Percentiles rank a stretch among this genome's conserved stretches.
phyloP scores from a whole-genome alignment of 2,888 invertebrate species.

The Calliopum simillimum region DNA sequence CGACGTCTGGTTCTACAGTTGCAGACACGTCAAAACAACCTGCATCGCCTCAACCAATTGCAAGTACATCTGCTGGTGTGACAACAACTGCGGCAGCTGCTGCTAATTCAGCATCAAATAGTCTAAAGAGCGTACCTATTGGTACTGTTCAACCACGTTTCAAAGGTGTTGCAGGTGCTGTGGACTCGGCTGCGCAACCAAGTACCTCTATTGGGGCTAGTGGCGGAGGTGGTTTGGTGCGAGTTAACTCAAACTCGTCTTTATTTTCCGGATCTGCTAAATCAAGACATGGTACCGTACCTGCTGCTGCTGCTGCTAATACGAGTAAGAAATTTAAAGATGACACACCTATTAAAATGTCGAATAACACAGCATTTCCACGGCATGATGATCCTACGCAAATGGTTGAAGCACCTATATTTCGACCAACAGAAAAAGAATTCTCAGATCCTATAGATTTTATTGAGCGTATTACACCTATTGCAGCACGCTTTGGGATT shows the following conservation, averaged over 20 bases:
- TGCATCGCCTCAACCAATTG: not conserved
- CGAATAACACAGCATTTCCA: conserved; percentile 68
- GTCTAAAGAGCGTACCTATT: conserved; percentile 66
- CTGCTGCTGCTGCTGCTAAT: conserved; percentile 51
- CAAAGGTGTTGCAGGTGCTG: conserved; percentile 52
- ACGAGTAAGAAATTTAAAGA: conserved; percentile 66
- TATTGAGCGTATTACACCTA: conserved; percentile 81
- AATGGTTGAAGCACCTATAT: conserved; percentile 81
- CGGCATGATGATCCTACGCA: conserved; percentile 69
- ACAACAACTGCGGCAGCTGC: conserved; percentile 48
- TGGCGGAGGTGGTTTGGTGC: conserved; percentile 52
- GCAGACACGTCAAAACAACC: conserved; percentile 35
- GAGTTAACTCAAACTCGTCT: conserved; percentile 66
- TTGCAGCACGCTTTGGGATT: conserved; percentile 85
- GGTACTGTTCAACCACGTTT: conserved; percentile 71
- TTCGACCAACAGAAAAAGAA: conserved; percentile 83
- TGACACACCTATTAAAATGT: conserved; percentile 65
- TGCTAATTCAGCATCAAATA: conserved; percentile 46
- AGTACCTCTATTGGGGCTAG: conserved; percentile 47
- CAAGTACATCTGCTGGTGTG: conserved; percentile 44
- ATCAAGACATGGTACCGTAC: conserved; percentile 54
- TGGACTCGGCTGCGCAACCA: conserved; percentile 37
- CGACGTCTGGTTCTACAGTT: conserved; percentile 43
- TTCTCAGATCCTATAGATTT: conserved; percentile 89
- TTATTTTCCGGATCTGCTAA: conserved; percentile 65